Evolutionary conservation across 2,113 vertebrate species (phyloP).

Genomic region (Heptranchias perlo): DNA sequence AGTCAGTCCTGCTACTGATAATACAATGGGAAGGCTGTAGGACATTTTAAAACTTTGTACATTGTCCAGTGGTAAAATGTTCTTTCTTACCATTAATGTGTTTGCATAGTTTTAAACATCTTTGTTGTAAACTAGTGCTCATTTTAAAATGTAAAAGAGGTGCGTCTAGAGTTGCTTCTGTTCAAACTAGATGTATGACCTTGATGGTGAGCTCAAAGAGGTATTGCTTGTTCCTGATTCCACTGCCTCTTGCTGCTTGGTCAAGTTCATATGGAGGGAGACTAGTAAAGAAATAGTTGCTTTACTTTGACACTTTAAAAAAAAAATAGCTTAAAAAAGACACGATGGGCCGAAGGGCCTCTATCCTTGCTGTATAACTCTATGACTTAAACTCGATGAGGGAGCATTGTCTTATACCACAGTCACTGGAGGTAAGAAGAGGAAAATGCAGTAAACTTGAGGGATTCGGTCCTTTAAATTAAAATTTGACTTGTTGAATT

Average conservation of each 20-base stretch:
- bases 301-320: not conserved
- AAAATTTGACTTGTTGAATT: too few species aligned
- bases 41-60: conserved; percentile 9
- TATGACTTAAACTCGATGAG: too few species aligned
- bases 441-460: too few species aligned
- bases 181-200: not conserved
- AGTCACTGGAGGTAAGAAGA: too few species aligned
- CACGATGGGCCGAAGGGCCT: too few species aligned
- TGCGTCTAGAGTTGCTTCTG: not conserved
- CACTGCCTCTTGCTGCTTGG: not conserved
- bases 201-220: not conserved
- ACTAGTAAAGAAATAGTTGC: not conserved
- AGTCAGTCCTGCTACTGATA: not conserved
- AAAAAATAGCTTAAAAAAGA: too few species aligned
- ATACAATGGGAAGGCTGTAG: not conserved
- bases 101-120: not conserved
- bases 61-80: not conserved
- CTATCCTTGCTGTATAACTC: too few species aligned
- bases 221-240: not conserved
- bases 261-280: not conserved
- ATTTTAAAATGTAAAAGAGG: not conserved
- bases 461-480: too few species aligned
- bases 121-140: not conserved
- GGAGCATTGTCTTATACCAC: too few species aligned
- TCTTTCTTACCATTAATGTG: not conserved